Evolutionary conservation across 2,888 invertebrate genomes (phyloP), one percentile per base, ranked within the genome.

Genomic region (Coleophora flavipennella): DNA sequence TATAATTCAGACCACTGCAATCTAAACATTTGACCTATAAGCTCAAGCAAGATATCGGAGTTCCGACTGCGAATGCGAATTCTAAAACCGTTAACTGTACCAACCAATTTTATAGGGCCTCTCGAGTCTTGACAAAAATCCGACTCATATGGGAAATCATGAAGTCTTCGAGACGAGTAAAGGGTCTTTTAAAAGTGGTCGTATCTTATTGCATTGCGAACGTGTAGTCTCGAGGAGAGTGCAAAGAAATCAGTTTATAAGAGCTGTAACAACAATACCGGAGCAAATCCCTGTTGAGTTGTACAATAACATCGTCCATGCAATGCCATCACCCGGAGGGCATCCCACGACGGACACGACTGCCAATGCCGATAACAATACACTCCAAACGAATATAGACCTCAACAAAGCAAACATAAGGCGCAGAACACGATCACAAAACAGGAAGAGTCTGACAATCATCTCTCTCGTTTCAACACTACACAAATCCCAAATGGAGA

Each of bases 381-480:
- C 38, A 36, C 31, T 13, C 36, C 55, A 40, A n/a, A 31, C 33
- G 51, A 38, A 49, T 43, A 32, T 34, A 40, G 44, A 58, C 58
- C 42, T 32, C 44, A 52, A 35, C 31, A 0, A 2, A 1, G 25
- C 31, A 1, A 11, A 8, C 3, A n/a, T 50, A 57, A 40, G 48
- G 54, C 42, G 43, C 13, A 36, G 27, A 45, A 42, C 58, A 8
- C 43, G 13, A 20, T 45, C 34, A 3, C 8, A 14, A 36, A 33
- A 20, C 9, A 9, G 34, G 11, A 10, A 14, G 32, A 39, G 42
- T 36, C 38, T 42, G 36, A 49, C 45, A 44, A 59, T 59, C 53
- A 50, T 57, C 62, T 68, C 67, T 70, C 67, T 68, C 70, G 65
- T 75, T 76, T 77, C 74, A 72, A 74, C 75, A 62, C 53, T 43